Evolutionary conservation across 2,888 invertebrate genomes (phyloP), one percentile per base, ranked within the genome.

Genomic region (Tachina grossa): DNA sequence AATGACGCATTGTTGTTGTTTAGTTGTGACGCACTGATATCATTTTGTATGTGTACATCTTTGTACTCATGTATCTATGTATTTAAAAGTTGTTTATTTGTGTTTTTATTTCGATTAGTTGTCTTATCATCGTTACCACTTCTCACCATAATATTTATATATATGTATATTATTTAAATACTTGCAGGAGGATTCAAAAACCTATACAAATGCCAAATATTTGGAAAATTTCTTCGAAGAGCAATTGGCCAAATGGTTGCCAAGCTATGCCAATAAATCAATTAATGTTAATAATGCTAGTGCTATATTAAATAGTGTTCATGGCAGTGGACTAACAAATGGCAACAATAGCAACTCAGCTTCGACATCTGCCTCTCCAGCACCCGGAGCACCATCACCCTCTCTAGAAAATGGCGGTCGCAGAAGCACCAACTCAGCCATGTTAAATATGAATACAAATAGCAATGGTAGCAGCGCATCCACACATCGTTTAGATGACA

Each of bases 201-300:
- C 97, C 59, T 96, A 95, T 93, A 95, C 94, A 89, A 96, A 97
- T 93, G 97, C 96, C 59, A 95, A 96, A 92, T 95, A 95, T 86
- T 94, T 97, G 89, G 97, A 97, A 92, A 96, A 96, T 92, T 97
- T 97, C 93, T 97, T 97, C 92, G 97, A 97, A 90, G 95, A 96
- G 90, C 95, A 97, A 91, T 93, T 97, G 87, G 91, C 94, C 72
- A 97, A 97, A 92, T 97, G 96, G 95, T 93, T 97, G 89, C 97
- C 97, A 2, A 95, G 95, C 90, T 96, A 95, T 92, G 95, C 95
- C 19, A 88, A 82, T 61, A 87, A 84, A 78, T 79, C 83, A 49
- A 84, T 78, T 57, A 88, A 85, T 74, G 76, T 86, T 66, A 83
- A 87, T 61, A 88, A 83, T 81, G 71, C 76, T 47, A 87, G 80